Base-by-base conservation (phyloP, 1,140 invertebrate genomes). In the Zaprionus inermis region DNA sequence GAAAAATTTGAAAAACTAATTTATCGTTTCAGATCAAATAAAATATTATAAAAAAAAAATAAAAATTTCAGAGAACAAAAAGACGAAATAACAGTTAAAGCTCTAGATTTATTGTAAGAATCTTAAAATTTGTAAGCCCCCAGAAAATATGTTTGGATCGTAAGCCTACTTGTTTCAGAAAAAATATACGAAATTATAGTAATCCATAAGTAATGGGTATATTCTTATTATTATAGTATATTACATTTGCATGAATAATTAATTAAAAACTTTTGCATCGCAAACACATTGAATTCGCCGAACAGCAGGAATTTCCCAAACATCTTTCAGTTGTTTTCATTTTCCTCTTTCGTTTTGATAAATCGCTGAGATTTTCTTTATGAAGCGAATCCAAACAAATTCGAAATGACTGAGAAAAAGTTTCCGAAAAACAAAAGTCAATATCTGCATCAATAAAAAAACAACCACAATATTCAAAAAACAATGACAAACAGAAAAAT, bases 291-390 rank as follows among this genome's bases (percentile, higher is more conserved):
- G 24, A 28, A 28, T 5, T 28, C 24, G 7, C 44, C 30, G 57
- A 22, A 41, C 12, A 60, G 63, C 5, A 64, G 60, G 67, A 70
- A 69, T 46, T 56, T 65, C n/a, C 55, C 52, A 12, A 38, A 60
- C 56, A 28, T 32, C 51, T 12, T 51, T 52, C 18, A 49, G 44
- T 51, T 49, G 18, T n/a, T 32, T 28, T 3, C 28, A 54, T 32
- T 46, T 46, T 38, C 51, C 49, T 66, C 65, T 52, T 66, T 34
- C 28, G 36, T 57, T 36, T 65, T 84, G 81, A 84, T 84, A 80
- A 84, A 84, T 77, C 63, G 69, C 38, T 20, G 57, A 55, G 73
- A 84, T 80, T 84, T 83, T 72, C 64, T 72, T 68, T 60, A 83
- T 84, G 65, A 73, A 72, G 72, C 81, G 76, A 36, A 69, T 73